Evolutionary conservation across 2,797 vertebrate species (phyloP).

Genomic region (Tachyglossus aculeatus): DNA sequence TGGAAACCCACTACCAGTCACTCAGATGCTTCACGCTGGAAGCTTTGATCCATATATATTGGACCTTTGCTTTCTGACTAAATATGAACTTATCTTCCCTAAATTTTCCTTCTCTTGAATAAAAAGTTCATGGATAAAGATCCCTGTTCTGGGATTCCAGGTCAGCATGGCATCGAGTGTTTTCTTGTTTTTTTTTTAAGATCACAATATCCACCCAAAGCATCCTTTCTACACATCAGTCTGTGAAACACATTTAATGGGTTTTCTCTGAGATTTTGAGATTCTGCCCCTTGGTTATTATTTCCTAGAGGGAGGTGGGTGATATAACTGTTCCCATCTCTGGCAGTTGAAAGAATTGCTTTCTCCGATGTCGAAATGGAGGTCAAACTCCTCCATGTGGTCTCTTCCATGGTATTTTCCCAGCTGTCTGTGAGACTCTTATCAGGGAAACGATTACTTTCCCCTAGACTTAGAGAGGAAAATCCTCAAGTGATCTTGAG

Average conservation of each 20-base stretch:
- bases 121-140: accelerated
- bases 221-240: accelerated
- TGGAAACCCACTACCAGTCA: no score
- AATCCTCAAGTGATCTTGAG: neutral
- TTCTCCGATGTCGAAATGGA: neutral
- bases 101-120: neutral
- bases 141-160: neutral
- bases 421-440: neutral
- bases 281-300: neutral
- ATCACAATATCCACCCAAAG: neutral
- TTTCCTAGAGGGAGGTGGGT: neutral
- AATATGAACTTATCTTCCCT: no score
- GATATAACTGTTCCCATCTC: neutral
- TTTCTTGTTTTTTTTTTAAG: neutral
- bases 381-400: neutral
- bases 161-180: no score
- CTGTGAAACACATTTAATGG: neutral
- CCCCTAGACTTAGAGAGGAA: neutral
- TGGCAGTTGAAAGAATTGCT: neutral
- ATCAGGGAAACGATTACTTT: neutral
- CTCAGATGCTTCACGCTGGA: neutral
- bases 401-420: neutral
- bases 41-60: neutral
- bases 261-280: neutral
- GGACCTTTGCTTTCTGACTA: no score